Conservation (phyloP, 2,797 vertebrate genomes). For the Sphaeramia orbicularis region DNA sequence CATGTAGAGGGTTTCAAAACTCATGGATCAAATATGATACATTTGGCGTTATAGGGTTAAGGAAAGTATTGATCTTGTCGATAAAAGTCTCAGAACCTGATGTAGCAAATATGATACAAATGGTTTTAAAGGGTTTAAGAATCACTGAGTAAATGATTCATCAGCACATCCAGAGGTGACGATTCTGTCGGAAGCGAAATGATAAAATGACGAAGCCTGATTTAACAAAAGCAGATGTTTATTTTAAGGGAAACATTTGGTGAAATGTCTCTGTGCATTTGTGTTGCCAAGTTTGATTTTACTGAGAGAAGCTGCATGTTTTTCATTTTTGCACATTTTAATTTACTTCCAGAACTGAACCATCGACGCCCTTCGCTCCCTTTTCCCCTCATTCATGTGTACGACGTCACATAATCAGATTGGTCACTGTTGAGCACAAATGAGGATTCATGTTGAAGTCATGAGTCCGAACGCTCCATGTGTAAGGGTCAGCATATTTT, state of each 20-base stretch:
- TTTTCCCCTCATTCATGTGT: slow-evolving; percentile 28
- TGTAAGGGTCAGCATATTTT: slow-evolving; percentile 37
- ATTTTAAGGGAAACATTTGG: slow-evolving; percentile 33
- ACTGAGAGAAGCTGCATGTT: slow-evolving; percentile 57
- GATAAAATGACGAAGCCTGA: slow-evolving; percentile 44
- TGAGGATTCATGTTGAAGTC: not conserved
- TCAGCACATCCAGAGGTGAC: slow-evolving; percentile 5
- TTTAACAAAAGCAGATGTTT: slow-evolving; percentile 22
- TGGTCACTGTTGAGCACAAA: slow-evolving; percentile 24
- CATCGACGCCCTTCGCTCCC: slow-evolving; percentile 19
- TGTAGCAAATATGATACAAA: no score
- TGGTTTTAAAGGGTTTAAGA: no score
- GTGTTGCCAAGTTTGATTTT: slow-evolving; percentile 12
- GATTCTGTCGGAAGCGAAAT: slow-evolving; percentile 13
- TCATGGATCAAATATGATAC: no score
- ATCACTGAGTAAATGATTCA: slow-evolving; percentile 23
- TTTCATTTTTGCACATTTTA: slow-evolving; percentile 50
- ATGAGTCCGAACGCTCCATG: slow-evolving; percentile 20
- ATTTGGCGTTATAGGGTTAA: no score
- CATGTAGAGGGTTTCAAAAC: no score
- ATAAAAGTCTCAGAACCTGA: no score
- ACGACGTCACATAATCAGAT: slow-evolving; percentile 21
- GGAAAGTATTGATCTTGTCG: no score
- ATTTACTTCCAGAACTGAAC: slow-evolving; percentile 58
- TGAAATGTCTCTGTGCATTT: slow-evolving; percentile 21